A percentile compares a stretch with the other conserved stretches of the same genome.
These are phyloP conservation scores for Phlogophora meticulosa DNA, from an alignment of 2,888 invertebrate genomes.

Conservation along the genomic window DNA sequence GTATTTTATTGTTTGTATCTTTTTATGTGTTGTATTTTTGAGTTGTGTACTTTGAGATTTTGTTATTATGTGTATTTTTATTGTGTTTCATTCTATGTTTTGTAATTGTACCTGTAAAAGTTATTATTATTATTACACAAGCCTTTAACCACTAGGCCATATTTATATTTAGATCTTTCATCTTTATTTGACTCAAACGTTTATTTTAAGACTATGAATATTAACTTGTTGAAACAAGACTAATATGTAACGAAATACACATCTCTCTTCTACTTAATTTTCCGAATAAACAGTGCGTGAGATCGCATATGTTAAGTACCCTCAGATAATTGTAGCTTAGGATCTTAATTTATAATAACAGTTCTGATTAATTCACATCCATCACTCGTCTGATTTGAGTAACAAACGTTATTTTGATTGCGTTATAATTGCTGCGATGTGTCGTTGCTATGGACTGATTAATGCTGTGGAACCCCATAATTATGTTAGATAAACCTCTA, in stretches of 20 bases:
- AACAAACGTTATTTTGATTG: slow-evolving; percentile 81
- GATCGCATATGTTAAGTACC: slow-evolving; percentile 40
- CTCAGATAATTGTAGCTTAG: slow-evolving; percentile 68
- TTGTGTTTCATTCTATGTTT: no score
- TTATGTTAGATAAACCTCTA: slow-evolving; percentile 45
- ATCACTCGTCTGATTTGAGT: slow-evolving; percentile 67
- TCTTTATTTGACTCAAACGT: neutral
- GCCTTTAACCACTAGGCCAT: neutral
- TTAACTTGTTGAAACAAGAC: slow-evolving; percentile 19
- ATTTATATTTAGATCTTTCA: neutral
- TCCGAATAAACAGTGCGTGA: slow-evolving; percentile 36
- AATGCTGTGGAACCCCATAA: slow-evolving; percentile 51
- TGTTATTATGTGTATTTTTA: no score
- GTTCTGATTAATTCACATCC: slow-evolving; percentile 80
- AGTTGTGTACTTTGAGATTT: no score
- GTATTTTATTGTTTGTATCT: no score
- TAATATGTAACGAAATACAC: neutral
- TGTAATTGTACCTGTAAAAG: no score
- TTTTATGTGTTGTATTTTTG: no score
- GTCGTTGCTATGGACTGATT: slow-evolving; percentile 74
- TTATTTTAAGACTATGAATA: slow-evolving; percentile 6
- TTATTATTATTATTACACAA: no score
- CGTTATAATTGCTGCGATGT: slow-evolving; percentile 85
- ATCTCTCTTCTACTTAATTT: slow-evolving; percentile 33
- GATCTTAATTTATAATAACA: slow-evolving; percentile 76